Base-by-base conservation (phyloP, 2,888 invertebrate genomes). In the Pegoplata infirma region DNA sequence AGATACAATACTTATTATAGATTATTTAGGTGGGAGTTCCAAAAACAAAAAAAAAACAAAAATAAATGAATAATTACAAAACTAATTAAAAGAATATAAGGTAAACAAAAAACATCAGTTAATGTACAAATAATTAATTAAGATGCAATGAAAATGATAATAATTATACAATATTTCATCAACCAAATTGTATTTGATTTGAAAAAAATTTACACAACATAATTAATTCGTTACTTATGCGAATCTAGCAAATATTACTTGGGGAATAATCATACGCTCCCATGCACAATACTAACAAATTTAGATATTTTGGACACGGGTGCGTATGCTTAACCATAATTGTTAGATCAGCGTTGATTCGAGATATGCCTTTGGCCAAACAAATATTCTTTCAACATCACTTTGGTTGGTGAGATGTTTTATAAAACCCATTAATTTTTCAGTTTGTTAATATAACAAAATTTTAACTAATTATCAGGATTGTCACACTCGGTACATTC, bases 71-170 rank as follows among this genome's bases (percentile, higher is more conserved):
- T 21, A 17, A 53, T 49, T n/a, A 19, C 19, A 64, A 64, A 64
- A 7, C 56, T 56, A 78, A 77, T 71, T 47, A 51, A 79, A 51
- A 25, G 23, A 61, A 5, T 28, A 55, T 25, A 19, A 46, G 3
- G 17, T 44, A 19, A 79, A 67, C 36, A 53, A 63, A 69, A 76
- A 72, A 76, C 51, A 82, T 79, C 79, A 64, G 77, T 74, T 80
- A 79, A 83, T 82, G 77, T 82, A 79, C 81, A 83, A 78, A 83
- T 81, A 74, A 79, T 67, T 76, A 40, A 80, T 73, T 73, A 56
- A 76, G 72, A 76, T 63, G 56, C 78, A 81, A 78, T 74, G 69
- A 74, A 78, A 74, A 74, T 66, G 74, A 74, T 74, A 74, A 78
- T 79, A 79, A 71, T 49, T 63, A 56, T 56, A 44, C 44, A 61